Base-by-base conservation (phyloP, 2,113 vertebrate genomes). In the Xenopus borealis region DNA sequence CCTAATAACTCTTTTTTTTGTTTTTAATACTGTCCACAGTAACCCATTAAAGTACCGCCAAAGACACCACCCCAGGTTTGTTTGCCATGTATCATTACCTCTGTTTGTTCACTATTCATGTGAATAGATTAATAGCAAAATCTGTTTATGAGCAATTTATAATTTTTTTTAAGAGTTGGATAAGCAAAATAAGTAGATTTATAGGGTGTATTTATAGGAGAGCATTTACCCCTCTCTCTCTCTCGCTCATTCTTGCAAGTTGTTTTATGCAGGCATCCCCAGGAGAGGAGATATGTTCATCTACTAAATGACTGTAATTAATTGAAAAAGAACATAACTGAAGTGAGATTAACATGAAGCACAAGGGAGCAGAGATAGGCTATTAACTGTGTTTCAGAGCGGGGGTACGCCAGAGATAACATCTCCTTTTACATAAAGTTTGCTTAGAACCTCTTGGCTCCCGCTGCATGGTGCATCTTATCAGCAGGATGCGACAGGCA, bases 251-350 rank as follows among this genome's bases (percentile, higher is more conserved):
- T 62, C 17, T 23, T 62, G 59, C 66, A 53, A 69, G 68, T 75
- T 19, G 40, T 63, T 69, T 45, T 69, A 19, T 59, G 14, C 45
- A 69, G 58, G 52, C 50, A 52, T 69, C 27, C 73, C 73, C 73
- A 44, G 9, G 73, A 69, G 73, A 45, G 47, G 47, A 33, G 66
- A 69, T 63, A 69, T 69, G 73, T 69, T 75, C 73, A 75, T 75
- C 66, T 76, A 69, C 55, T 76, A 76, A 69, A 68, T 76, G 73
- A 69, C 73, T 76, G 66, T 76, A 76, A 76, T 69, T 76, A 76
- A 76, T 76, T 76, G 73, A 69, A 69, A 76, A 69, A 76, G 66
- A 76, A 76, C 73, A 76, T 76, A 76, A 76, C 58, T 69, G 72
- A 69, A 62, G 40, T 52, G 73, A 76, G 73, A 76, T 76, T 76